Conservation (phyloP, 2,888 invertebrate genomes). For the Leptopilina drosophilae region DNA sequence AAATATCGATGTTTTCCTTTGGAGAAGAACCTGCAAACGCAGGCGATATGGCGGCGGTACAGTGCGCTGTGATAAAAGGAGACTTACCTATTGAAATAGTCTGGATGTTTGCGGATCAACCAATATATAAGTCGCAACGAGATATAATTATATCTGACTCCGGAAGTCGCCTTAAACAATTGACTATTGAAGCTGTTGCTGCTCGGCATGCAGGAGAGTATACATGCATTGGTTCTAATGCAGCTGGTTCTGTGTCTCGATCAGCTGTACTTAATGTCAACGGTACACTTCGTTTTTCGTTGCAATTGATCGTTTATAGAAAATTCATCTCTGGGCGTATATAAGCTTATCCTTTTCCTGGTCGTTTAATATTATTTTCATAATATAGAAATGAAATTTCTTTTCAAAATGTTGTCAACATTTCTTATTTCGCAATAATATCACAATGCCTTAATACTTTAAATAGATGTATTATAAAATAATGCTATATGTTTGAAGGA, state of each 20-base stretch:
- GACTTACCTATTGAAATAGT: constrained; percentile 87
- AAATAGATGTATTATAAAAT: too few relatives aligned
- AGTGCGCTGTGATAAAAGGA: constrained; percentile 86
- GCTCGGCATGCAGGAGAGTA: constrained; percentile 85
- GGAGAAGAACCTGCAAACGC: constrained; percentile 86
- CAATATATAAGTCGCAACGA: constrained; percentile 62
- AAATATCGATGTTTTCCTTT: constrained; percentile 85
- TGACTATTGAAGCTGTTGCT: constrained; percentile 84
- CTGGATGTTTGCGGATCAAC: constrained; percentile 82
- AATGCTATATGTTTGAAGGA: constrained; percentile 80
- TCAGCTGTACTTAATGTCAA: constrained; percentile 79
- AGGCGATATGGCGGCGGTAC: constrained; percentile 86
- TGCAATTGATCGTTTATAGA: neutral
- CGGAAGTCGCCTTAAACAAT: constrained; percentile 72
- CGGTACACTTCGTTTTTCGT: constrained; percentile 72
- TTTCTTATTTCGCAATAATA: too few relatives aligned
- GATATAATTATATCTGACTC: constrained; percentile 67
- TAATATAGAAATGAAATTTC: too few relatives aligned
- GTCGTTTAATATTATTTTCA: too few relatives aligned
- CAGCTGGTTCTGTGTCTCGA: constrained; percentile 78
- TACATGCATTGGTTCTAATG: constrained; percentile 81
- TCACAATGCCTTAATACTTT: too few relatives aligned
- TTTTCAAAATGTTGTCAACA: too few relatives aligned
- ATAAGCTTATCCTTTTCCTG: too few relatives aligned
- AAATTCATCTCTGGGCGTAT: too few relatives aligned